A percentile compares a stretch with the other conserved stretches of the same genome.
phyloP scores from a whole-genome alignment of 2,113 vertebrate genomes.

The human region GRCh38 chr2:40590001-40590500 shows the following conservation, averaged over 20 bases:
- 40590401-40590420: background rate
- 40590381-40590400: background rate
- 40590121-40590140: conserved; percentile 32
- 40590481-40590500: background rate
- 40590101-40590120: background rate
- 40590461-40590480: background rate
- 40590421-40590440: background rate
- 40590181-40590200: background rate
- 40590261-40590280: background rate
- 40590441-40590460: background rate
- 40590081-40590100: background rate
- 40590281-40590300: background rate
- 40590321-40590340: background rate
- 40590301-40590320: background rate
- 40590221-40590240: conserved; percentile 4
- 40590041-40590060: background rate
- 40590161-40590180: background rate
- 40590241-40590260: background rate
- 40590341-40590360: background rate
- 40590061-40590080: background rate
- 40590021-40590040: background rate
- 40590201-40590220: background rate
- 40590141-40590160: background rate
- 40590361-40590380: background rate
- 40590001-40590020: background rate